Conservation (phyloP, 2,113 vertebrate genomes). For the Diadophis punctatus region DNA sequence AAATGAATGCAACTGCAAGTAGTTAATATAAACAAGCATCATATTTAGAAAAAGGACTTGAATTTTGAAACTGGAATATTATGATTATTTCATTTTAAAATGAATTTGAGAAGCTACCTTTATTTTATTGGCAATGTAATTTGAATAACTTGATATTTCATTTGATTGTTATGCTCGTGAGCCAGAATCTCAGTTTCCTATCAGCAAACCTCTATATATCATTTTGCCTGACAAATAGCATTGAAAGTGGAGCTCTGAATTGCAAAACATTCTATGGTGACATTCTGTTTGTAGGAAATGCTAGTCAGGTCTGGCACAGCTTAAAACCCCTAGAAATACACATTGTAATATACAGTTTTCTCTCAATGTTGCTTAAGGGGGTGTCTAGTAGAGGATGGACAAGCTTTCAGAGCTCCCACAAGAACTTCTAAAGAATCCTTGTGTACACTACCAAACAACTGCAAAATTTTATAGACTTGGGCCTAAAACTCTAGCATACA, state of each 20-base stretch:
- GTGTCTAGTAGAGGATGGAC: background rate
- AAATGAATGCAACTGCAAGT: background rate
- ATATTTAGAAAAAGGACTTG: background rate
- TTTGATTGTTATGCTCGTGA: background rate
- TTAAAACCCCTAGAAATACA: background rate
- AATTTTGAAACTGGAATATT: background rate
- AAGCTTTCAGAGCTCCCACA: background rate
- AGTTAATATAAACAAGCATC: background rate
- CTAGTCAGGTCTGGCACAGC: background rate
- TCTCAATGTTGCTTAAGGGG: background rate
- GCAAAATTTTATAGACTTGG: background rate
- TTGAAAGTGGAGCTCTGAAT: background rate
- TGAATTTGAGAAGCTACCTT: background rate
- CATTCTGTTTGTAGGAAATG: background rate
- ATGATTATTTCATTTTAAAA: background rate
- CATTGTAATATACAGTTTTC: background rate
- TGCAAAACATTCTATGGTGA: background rate
- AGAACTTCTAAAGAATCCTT: background rate
- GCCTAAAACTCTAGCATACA: background rate
- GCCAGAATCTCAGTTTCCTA: background rate
- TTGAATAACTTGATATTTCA: background rate
- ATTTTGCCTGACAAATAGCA: background rate
- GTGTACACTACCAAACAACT: background rate
- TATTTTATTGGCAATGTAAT: background rate
- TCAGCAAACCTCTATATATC: background rate